A percentile compares a stretch with the other conserved stretches of the same genome.
Evolutionary conservation across 2,888 invertebrate genomes (phyloP).

Genomic region (Nebria salina): DNA sequence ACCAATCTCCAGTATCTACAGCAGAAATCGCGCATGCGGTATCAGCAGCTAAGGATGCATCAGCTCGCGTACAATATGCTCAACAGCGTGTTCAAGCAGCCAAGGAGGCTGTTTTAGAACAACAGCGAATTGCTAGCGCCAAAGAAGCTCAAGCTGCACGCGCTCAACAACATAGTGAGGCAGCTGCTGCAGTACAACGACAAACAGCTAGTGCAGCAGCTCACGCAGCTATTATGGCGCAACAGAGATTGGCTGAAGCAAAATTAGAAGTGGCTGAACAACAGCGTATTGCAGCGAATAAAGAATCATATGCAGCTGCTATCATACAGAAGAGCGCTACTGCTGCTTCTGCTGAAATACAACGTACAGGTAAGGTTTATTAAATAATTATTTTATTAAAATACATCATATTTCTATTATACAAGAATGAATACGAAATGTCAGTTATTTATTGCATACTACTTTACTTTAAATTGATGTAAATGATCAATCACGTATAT

Average conservation of each 20-base stretch:
- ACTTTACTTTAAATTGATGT: slow-evolving; percentile 15
- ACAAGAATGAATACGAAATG: not conserved
- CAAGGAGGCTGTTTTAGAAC: slow-evolving; percentile 76
- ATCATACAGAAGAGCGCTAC: slow-evolving; percentile 76
- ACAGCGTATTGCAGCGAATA: slow-evolving; percentile 76
- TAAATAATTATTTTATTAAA: not conserved
- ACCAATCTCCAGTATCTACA: slow-evolving; percentile 62
- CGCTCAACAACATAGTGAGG: slow-evolving; percentile 64
- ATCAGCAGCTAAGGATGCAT: slow-evolving; percentile 78
- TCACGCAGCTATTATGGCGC: slow-evolving; percentile 72
- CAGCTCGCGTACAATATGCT: slow-evolving; percentile 74
- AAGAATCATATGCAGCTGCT: slow-evolving; percentile 77
- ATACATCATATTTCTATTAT: not conserved
- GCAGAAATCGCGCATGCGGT: slow-evolving; percentile 78
- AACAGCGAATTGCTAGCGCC: slow-evolving; percentile 77
- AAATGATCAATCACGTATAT: not conserved
- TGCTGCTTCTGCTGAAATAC: slow-evolving; percentile 75
- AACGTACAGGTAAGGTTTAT: slow-evolving; percentile 66
- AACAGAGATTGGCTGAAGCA: slow-evolving; percentile 75
- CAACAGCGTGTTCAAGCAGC: slow-evolving; percentile 79
- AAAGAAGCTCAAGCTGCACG: slow-evolving; percentile 77
- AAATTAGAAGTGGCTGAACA: slow-evolving; percentile 77
- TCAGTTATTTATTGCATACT: not conserved
- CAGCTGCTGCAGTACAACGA: slow-evolving; percentile 73
- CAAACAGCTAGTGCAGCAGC: slow-evolving; percentile 75